Conservation (phyloP, 2,113 vertebrate genomes). For the Alethe castanea region DNA sequence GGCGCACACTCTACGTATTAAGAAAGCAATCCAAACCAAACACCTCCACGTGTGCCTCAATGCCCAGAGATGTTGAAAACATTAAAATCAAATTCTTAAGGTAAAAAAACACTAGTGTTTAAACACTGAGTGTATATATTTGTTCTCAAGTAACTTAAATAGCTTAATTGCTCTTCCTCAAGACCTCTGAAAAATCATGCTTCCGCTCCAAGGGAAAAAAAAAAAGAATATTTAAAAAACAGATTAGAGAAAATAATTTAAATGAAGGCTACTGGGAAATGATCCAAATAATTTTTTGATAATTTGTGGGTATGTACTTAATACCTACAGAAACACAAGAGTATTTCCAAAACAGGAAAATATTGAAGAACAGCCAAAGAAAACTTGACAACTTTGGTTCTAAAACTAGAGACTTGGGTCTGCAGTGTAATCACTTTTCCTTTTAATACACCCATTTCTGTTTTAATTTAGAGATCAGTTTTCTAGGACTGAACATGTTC, state of each 20-base stretch:
- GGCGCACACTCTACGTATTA: fast-evolving
- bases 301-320: background rate
- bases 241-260: background rate
- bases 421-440: background rate
- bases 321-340: background rate
- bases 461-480: background rate
- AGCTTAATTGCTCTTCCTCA: background rate
- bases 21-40: background rate
- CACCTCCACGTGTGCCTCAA: fast-evolving
- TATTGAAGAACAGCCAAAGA: background rate
- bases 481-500: background rate
- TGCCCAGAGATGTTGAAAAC: background rate
- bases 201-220: background rate
- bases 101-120: background rate
- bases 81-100: background rate
- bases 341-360: background rate
- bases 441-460: background rate
- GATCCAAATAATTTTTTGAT: background rate
- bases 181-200: background rate
- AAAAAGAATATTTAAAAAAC: background rate
- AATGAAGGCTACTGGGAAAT: background rate
- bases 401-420: background rate
- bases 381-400: background rate
- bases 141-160: background rate
- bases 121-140: background rate